These are phyloP conservation scores for Eidolon helvum DNA, from an alignment of 2,113 vertebrate genomes.

Conservation along the genomic window DNA sequence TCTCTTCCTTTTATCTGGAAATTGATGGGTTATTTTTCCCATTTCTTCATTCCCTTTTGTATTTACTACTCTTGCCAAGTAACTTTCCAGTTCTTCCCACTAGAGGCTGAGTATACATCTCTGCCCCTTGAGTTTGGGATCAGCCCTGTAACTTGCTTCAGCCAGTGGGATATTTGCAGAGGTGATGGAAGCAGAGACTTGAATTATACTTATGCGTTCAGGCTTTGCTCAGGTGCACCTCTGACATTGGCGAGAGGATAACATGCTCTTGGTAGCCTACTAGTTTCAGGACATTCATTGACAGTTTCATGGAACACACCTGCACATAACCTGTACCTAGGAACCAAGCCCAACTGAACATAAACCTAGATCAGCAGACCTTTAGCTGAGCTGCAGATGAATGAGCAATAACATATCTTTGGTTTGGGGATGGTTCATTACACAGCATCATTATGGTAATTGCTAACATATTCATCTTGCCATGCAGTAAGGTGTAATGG, in stretches of 20 bases:
- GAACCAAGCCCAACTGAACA: not conserved
- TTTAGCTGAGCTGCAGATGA: not conserved
- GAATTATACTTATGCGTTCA: too few species aligned
- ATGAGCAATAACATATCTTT: not conserved
- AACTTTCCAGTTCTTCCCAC: not conserved
- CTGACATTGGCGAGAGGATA: not conserved
- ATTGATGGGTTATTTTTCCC: not conserved
- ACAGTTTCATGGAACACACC: not conserved
- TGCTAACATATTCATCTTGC: not conserved
- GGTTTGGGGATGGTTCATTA: not conserved
- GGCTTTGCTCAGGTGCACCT: not conserved
- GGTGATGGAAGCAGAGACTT: not conserved
- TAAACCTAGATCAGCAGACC: not conserved
- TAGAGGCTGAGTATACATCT: not conserved
- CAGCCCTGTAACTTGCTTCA: not conserved
- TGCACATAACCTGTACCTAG: not conserved
- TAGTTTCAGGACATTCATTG: not conserved
- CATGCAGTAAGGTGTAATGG: not conserved
- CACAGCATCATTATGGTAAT: not conserved
- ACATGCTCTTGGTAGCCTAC: not conserved
- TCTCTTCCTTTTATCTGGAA: not conserved
- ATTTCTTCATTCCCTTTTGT: not conserved
- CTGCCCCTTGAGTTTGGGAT: not conserved
- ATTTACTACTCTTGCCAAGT: not conserved
- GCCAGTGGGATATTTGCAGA: not conserved